Base-by-base conservation (phyloP, 2,113 vertebrate species). In the Seriola dumerili region DNA sequence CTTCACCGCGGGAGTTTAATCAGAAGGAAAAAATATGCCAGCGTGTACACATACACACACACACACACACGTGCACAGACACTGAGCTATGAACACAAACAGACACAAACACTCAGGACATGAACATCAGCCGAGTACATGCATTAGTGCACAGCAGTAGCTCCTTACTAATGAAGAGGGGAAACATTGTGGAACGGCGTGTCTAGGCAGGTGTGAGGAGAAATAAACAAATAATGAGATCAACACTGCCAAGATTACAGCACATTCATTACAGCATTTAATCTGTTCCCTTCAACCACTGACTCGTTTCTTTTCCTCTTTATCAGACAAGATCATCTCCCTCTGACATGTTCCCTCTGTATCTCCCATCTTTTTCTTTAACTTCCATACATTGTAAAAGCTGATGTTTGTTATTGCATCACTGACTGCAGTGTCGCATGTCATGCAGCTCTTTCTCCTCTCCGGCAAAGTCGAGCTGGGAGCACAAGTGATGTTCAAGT, bases 121-220 rank as follows among this genome's bases (percentile, higher is more conserved):
- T 88, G 83, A 87, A 85, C 79, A 81, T 81, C 81, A 83, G 88
- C 72, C 3, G 68, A 78, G 88, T 78, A 89, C 93, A 92, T 84
- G 88, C 89, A 93, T 94, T 93, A 92, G 91, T 38, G 85, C 91
- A 38, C 91, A 93, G 90, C 90, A 82, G 92, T 80, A 36, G 77
- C 84, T 91, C 72, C 69, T 57, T 74, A 21, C 91, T 92, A 91
- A 92, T 92, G 85, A 91, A 92, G 84, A 89, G 81, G 78, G 76
- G 83, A 91, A 88, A 87, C 83, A 82, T 88, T 80, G 83, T 86
- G 88, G 88, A 86, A 83, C 79, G 77, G 66, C 67, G 57, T 83
- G 88, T 91, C 85, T 63, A 64, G 80, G 89, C 91, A 93, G 86
- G 87, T 93, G 88, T 91, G 91, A 86, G 82, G 25, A 78, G 85